Percentiles rank a stretch among this genome's conserved stretches.
phyloP scores from a whole-genome alignment of 1,140 invertebrate species.

The Onthophagus taurus region DNA sequence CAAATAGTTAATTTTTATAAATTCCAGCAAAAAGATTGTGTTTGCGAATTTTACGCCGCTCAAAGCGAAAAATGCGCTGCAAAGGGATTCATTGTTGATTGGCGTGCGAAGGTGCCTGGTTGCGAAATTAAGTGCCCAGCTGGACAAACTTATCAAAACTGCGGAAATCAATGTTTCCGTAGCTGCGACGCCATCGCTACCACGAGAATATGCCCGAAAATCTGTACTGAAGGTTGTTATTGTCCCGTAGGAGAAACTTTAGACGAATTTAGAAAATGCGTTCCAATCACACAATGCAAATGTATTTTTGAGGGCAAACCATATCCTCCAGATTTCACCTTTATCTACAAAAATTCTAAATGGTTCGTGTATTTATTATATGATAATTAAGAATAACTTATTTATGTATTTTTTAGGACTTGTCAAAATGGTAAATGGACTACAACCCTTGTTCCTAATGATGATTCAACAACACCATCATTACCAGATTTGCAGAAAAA shows the following conservation, averaged over 20 bases:
- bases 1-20: too few species aligned
- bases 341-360: too few species aligned
- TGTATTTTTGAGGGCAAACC: too few species aligned
- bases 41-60: not conserved
- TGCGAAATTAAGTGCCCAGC: not conserved
- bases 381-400: too few species aligned
- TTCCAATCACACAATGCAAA: not conserved
- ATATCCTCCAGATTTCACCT: too few species aligned
- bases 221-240: not conserved
- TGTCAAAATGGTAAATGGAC: too few species aligned
- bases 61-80: not conserved
- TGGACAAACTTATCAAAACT: not conserved
- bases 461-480: too few species aligned
- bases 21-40: not conserved
- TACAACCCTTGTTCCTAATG: too few species aligned
- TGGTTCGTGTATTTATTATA: too few species aligned
- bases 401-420: too few species aligned
- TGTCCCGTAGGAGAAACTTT: not conserved
- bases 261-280: not conserved
- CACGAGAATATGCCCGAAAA: not conserved
- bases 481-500: too few species aligned
- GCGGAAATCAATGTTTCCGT: not conserved
- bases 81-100: not conserved
- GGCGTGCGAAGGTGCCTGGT: not conserved
- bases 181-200: not conserved